These are phyloP conservation scores for Turritopsis dohrnii DNA, from an alignment of 30 jellyfish, hydroid and myxozoan species.

Conservation along the genomic window DNA sequence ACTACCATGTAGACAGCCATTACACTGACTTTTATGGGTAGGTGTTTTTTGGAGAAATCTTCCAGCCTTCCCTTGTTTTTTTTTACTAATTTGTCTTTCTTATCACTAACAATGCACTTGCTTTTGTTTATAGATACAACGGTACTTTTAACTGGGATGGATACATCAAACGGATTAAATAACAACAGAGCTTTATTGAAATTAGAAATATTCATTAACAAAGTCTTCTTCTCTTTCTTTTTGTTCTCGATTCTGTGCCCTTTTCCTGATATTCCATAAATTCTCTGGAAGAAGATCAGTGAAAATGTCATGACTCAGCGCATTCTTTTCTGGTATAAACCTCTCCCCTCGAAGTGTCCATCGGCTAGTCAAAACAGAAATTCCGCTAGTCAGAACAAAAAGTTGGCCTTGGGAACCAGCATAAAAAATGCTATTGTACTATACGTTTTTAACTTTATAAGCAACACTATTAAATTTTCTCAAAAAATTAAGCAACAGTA, in stretches of 20 bases:
- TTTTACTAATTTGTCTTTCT: no score
- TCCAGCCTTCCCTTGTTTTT: no score
- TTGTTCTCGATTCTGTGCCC: neutral
- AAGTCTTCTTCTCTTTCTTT: neutral
- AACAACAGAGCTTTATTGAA: neutral
- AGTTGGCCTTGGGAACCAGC: no score
- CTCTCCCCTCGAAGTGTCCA: no score
- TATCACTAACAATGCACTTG: neutral
- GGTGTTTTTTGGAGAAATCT: neutral
- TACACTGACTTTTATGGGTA: slow-evolving; percentile 75
- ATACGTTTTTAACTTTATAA: no score
- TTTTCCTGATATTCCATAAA: neutral
- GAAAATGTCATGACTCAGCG: no score
- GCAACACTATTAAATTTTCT: no score
- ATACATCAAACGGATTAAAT: slow-evolving; percentile 46
- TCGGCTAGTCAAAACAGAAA: no score
- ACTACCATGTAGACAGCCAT: slow-evolving; percentile 49
- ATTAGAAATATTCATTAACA: neutral
- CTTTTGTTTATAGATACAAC: slow-evolving; percentile 43
- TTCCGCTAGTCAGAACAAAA: no score
- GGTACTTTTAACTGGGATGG: slow-evolving; percentile 86
- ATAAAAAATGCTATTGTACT: no score
- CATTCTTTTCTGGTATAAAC: no score
- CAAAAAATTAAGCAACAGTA: no score
- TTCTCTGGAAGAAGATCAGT: neutral